Percentiles rank a stretch among this genome's conserved stretches.
phyloP scores from a whole-genome alignment of 2,888 invertebrate genomes.

The Sinopyrophorus schimmeli region DNA sequence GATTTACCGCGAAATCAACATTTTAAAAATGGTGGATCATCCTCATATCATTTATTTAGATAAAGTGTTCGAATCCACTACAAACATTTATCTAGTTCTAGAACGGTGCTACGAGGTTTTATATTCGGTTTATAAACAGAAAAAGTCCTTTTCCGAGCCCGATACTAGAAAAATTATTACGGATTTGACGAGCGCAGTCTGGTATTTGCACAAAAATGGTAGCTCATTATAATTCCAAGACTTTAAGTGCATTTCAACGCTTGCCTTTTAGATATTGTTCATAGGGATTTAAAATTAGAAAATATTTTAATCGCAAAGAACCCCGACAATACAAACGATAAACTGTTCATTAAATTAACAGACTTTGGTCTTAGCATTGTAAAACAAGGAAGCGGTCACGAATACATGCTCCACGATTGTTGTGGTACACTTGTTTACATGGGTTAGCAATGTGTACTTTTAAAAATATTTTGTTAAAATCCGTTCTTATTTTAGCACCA shows the following conservation, averaged over 20 bases:
- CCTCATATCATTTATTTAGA: conserved; percentile 60
- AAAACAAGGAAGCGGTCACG: conserved; percentile 57
- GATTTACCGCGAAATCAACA: conserved; percentile 59
- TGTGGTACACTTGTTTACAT: conserved; percentile 63
- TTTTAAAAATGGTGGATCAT: conserved; percentile 60
- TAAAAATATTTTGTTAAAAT: background rate
- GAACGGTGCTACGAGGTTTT: conserved; percentile 60
- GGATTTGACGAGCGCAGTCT: conserved; percentile 51
- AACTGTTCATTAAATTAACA: conserved; percentile 59
- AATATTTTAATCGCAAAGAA: conserved; percentile 58
- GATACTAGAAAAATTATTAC: conserved; percentile 48
- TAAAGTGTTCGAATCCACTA: conserved; percentile 59
- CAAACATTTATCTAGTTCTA: conserved; percentile 60
- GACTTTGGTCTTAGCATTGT: conserved; percentile 63
- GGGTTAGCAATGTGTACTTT: too few species aligned
- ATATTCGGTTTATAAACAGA: conserved; percentile 49
- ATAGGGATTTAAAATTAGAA: conserved; percentile 57
- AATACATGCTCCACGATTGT: conserved; percentile 60
- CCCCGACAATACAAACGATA: conserved; percentile 55
- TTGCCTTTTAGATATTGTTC: conserved; percentile 57
- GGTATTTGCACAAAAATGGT: conserved; percentile 57
- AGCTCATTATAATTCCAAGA: too few species aligned
- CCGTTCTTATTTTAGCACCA: conserved; percentile 53
- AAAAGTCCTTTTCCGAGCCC: conserved; percentile 49
- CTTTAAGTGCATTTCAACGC: too few species aligned